Evolutionary conservation across 2,113 vertebrate genomes (phyloP).

Genomic region (Colistium nudipinnis): DNA sequence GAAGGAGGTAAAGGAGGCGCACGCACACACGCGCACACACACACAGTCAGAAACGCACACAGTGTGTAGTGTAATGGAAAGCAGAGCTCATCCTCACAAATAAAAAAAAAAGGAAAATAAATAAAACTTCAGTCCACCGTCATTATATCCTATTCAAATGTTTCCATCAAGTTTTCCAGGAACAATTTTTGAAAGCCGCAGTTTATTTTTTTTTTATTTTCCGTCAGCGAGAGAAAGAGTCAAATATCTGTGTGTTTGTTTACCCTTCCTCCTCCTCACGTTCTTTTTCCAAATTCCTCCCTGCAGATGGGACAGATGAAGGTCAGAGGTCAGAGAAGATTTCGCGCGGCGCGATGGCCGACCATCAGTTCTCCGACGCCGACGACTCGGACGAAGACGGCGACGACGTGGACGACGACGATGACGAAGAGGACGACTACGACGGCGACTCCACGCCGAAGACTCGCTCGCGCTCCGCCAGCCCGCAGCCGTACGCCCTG

Average conservation of each 20-base stretch:
- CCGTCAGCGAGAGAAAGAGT: not conserved
- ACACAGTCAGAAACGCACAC: not conserved
- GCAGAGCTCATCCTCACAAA: conserved; percentile 37
- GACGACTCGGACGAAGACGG: conserved; percentile 96
- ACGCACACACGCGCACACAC: not conserved
- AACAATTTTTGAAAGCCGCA: not conserved
- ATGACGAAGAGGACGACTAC: conserved; percentile 95
- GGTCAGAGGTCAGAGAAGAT: conserved; percentile 87
- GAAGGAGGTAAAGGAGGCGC: conserved; percentile 86
- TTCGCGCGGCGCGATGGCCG: conserved; percentile 79
- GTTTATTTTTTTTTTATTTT: not conserved
- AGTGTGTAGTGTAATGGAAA: conserved; percentile 51
- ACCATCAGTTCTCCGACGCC: conserved; percentile 96
- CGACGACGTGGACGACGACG: conserved; percentile 93
- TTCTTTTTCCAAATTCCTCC: not conserved
- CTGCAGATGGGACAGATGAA: conserved; percentile 83
- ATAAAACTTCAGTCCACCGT: not conserved
- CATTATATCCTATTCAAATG: not conserved
- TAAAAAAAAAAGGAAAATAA: not conserved
- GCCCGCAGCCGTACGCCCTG: conserved; percentile 90
- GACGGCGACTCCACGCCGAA: conserved; percentile 95
- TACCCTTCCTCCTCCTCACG: not conserved
- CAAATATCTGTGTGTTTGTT: conserved; percentile 2
- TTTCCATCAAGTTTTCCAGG: not conserved
- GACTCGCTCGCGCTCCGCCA: conserved; percentile 95